Conservation (phyloP, 2,113 vertebrate genomes). For the Solenodon paradoxus region DNA sequence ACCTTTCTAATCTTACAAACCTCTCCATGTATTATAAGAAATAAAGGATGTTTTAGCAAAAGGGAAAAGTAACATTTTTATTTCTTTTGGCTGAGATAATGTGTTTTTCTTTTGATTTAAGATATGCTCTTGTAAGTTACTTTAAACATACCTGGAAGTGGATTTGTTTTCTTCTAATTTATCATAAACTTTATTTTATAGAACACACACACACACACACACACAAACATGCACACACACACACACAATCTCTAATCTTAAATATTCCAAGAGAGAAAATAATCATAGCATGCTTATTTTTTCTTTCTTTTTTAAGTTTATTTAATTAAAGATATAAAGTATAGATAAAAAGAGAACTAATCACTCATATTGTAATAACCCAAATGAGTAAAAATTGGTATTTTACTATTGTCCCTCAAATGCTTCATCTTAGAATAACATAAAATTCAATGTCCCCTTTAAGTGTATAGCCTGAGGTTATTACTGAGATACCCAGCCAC, state of each 20-base stretch:
- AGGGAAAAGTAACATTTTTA: background rate
- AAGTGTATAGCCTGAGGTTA: background rate
- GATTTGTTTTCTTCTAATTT: too few relatives aligned
- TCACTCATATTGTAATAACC: background rate
- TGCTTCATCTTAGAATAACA: background rate
- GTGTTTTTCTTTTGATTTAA: background rate
- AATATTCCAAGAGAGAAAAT: background rate
- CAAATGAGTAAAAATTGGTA: background rate
- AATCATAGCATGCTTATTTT: background rate
- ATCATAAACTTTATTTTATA: too few relatives aligned
- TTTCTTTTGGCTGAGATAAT: background rate
- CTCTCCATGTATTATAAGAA: background rate
- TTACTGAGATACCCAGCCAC: background rate
- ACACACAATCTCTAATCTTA: background rate
- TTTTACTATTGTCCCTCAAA: background rate
- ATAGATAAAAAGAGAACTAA: background rate
- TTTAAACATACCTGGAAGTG: too few relatives aligned
- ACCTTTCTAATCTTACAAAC: constrained; percentile 21
- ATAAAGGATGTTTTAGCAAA: background rate
- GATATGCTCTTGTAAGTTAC: background rate
- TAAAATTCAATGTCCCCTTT: background rate
- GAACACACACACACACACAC: too few relatives aligned
- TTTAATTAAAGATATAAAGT: too few relatives aligned
- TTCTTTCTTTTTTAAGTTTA: background rate
- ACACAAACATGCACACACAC: too few relatives aligned